Evolutionary conservation across 2,888 invertebrate genomes (phyloP).

Genomic region (Sclerodermus sp.): DNA sequence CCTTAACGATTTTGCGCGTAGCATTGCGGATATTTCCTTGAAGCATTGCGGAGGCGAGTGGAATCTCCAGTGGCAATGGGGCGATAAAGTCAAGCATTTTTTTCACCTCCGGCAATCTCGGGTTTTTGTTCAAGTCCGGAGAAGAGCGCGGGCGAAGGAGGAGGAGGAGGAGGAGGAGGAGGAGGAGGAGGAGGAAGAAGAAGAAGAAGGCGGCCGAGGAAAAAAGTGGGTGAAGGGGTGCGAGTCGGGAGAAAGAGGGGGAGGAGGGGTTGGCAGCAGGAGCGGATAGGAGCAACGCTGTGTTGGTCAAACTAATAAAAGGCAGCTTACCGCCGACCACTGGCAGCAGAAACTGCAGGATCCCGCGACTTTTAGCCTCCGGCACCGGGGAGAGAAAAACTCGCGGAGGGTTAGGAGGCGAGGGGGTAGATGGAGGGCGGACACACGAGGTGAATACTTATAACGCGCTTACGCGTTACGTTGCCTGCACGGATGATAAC

Average conservation of each 20-base stretch:
- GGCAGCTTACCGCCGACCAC: constrained; percentile 17
- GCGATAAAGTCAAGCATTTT: constrained; percentile 15
- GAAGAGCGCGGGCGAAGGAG: neutral
- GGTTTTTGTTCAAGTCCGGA: constrained; percentile 3
- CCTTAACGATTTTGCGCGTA: too few relatives aligned
- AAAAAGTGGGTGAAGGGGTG: too few relatives aligned
- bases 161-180: neutral
- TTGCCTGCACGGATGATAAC: constrained; percentile 14
- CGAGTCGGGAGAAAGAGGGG: too few relatives aligned
- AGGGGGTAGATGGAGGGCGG: too few relatives aligned
- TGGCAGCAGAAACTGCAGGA: constrained; percentile 8
- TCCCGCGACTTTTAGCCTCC: constrained; percentile 9
- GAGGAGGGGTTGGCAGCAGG: too few relatives aligned
- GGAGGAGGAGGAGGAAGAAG: neutral
- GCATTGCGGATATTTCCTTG: too few relatives aligned
- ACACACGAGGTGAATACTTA: constrained; percentile 25
- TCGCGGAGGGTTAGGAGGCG: constrained; percentile 1
- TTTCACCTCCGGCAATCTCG: constrained; percentile 7
- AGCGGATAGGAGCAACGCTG: constrained; percentile 10
- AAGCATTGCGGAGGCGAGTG: too few relatives aligned
- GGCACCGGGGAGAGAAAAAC: constrained; percentile 7
- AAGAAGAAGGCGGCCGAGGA: neutral
- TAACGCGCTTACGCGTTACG: constrained; percentile 23
- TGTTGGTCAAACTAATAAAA: constrained; percentile 34
- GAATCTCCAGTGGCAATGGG: too few relatives aligned